These are phyloP conservation scores for Tonatia bakeri DNA, from an alignment of 2,113 vertebrate species.

Conservation along the genomic window DNA sequence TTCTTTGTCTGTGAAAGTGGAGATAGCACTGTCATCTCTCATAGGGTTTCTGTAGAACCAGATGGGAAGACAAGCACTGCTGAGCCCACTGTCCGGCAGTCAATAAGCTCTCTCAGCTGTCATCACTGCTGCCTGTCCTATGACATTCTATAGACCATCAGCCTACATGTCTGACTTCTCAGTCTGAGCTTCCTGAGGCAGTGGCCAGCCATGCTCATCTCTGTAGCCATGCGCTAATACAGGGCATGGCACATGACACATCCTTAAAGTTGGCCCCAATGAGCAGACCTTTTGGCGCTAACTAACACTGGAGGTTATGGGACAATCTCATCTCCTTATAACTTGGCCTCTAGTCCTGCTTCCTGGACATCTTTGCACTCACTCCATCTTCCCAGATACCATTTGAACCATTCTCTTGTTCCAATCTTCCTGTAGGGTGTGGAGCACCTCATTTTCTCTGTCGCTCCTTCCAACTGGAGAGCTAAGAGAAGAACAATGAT, in stretches of 20 bases:
- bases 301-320: accelerated
- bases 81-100: neutral
- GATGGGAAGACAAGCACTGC: neutral
- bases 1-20: neutral
- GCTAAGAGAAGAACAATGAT: neutral
- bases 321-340: neutral
- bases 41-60: neutral
- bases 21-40: neutral
- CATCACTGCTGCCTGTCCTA: neutral
- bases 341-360: neutral
- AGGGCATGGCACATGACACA: neutral
- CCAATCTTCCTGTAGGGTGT: neutral
- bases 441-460: neutral
- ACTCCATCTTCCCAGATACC: neutral
- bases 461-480: neutral
- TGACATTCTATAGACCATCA: neutral
- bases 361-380: neutral
- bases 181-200: neutral
- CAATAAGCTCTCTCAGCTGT: neutral
- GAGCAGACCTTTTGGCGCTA: neutral
- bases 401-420: neutral
- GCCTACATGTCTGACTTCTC: neutral
- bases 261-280: neutral
- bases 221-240: neutral
- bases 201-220: neutral